These are phyloP conservation scores for Bujurquina vittata DNA, from an alignment of 2,113 vertebrate species.

Conservation along the genomic window DNA sequence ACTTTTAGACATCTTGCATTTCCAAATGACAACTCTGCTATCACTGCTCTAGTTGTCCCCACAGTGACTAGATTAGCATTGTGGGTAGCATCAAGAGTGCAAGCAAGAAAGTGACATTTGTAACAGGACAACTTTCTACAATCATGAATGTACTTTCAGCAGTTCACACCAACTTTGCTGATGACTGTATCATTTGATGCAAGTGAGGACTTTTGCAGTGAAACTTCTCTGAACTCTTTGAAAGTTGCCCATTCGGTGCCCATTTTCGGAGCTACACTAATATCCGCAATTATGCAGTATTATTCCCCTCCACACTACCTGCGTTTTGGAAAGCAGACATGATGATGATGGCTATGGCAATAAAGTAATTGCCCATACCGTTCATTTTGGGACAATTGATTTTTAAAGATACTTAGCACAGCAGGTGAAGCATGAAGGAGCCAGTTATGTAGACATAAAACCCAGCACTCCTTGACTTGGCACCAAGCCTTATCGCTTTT, in stretches of 20 bases:
- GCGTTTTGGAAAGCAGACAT: background rate
- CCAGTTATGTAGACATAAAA: constrained; percentile 1
- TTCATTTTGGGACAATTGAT: constrained; percentile 42
- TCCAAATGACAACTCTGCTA: constrained; percentile 19
- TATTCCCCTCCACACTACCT: constrained; percentile 20
- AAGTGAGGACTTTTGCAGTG: background rate
- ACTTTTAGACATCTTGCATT: constrained; percentile 33
- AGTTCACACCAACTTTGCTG: constrained; percentile 10
- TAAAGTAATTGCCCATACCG: constrained; percentile 27
- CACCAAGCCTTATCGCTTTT: background rate
- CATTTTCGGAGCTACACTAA: background rate
- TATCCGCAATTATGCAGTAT: background rate
- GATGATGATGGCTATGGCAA: constrained; percentile 9
- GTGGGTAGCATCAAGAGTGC: constrained; percentile 24
- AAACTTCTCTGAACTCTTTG: constrained; percentile 20
- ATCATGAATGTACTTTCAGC: constrained; percentile 18
- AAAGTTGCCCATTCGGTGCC: background rate
- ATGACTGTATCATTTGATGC: background rate
- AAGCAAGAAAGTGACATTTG: constrained; percentile 40
- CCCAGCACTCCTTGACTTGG: background rate
- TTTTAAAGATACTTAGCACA: constrained; percentile 33
- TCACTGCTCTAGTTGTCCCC: constrained; percentile 54
- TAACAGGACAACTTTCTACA: constrained; percentile 41
- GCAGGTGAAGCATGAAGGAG: constrained; percentile 20
- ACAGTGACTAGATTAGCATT: constrained; percentile 76